phyloP scores from a whole-genome alignment of 2,113 vertebrate species.

The Mesocricetus auratus region DNA sequence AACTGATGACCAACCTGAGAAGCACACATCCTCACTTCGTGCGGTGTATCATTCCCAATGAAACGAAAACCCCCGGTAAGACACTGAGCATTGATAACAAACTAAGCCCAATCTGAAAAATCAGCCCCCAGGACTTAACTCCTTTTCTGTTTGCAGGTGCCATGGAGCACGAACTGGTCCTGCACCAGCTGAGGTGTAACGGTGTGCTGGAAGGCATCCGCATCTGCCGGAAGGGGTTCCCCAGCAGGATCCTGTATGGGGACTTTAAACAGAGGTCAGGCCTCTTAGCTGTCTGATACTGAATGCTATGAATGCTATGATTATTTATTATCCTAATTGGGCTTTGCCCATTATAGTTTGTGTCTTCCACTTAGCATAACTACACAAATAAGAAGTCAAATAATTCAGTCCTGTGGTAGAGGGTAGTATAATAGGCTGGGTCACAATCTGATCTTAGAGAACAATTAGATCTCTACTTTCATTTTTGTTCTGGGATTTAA shows the following conservation, averaged over 20 bases:
- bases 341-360: not conserved
- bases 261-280: constrained; percentile 94
- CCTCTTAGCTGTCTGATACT: not conserved
- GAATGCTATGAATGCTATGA: not conserved
- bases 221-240: constrained; percentile 95
- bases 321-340: not conserved
- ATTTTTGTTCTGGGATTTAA: constrained; percentile 31
- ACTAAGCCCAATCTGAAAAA: not conserved
- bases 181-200: constrained; percentile 94
- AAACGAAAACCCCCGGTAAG: constrained; percentile 96
- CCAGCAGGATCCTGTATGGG: constrained; percentile 93
- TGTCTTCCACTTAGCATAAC: not conserved
- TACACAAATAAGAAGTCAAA: constrained; percentile 15
- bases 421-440: not conserved
- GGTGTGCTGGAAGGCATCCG: constrained; percentile 94
- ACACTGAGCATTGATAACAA: not conserved
- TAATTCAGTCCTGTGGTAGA: not conserved
- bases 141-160: constrained; percentile 83
- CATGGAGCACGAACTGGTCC: constrained; percentile 93
- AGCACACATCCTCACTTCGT: constrained; percentile 97
- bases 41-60: constrained; percentile 95
- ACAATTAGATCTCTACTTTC: not conserved
- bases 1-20: constrained; percentile 95
- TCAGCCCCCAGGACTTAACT: not conserved
- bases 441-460: not conserved